phyloP scores from a whole-genome alignment of 2,888 invertebrate genomes.

The Nasonovia ribisnigri region DNA sequence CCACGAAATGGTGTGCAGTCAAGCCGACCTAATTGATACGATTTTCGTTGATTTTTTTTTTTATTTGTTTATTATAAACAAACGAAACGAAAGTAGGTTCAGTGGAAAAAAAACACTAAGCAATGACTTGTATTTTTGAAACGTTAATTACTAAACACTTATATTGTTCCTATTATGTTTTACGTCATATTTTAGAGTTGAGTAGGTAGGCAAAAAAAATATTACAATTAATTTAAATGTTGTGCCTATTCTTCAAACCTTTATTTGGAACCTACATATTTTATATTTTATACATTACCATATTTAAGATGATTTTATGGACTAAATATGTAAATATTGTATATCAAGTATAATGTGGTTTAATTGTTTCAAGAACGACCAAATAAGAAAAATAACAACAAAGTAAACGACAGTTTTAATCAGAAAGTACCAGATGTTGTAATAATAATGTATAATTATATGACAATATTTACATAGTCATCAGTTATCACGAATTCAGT shows the following conservation, averaged over 20 bases:
- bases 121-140: slow-evolving; percentile 6
- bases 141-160: background rate
- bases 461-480: background rate
- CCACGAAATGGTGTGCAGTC: background rate
- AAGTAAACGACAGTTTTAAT: background rate
- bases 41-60: slow-evolving; percentile 14
- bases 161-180: background rate
- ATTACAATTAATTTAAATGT: background rate
- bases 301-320: background rate
- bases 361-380: background rate
- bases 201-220: background rate
- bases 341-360: background rate
- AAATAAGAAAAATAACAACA: background rate
- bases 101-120: background rate
- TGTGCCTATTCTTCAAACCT: background rate
- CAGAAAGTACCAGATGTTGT: background rate
- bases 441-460: background rate
- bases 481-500: background rate
- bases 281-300: background rate
- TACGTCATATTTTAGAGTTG: background rate
- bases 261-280: background rate
- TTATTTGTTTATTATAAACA: background rate
- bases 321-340: background rate
- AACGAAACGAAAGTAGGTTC: background rate
- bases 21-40: background rate